A percentile compares a stretch with the other conserved stretches of the same genome.
Conservation (phyloP, 2,888 invertebrate species). For the Melangyna quadrimaculata region DNA sequence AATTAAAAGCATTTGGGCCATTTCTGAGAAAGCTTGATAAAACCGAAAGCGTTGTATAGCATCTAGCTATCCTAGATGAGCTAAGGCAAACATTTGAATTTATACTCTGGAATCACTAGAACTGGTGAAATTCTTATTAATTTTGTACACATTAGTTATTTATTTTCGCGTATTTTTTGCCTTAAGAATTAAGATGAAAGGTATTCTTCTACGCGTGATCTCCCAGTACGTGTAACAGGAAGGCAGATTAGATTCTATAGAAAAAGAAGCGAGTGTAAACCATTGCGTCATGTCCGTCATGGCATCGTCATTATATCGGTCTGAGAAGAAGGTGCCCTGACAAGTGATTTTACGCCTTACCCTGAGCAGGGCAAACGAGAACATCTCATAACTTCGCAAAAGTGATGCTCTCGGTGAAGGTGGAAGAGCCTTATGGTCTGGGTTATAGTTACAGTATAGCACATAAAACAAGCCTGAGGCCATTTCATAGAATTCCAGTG, state of each 20-base stretch:
- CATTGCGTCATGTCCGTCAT: background rate
- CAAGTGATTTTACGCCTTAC: background rate
- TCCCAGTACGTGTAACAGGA: background rate
- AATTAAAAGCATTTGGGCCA: too few relatives aligned
- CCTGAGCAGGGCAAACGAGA: background rate
- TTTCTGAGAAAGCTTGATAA: too few relatives aligned
- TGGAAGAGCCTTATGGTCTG: background rate
- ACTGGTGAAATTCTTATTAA: background rate
- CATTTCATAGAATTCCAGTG: slow-evolving; percentile 66
- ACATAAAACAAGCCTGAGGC: slow-evolving; percentile 60
- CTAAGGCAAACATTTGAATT: too few relatives aligned
- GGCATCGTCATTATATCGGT: background rate
- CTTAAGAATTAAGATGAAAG: background rate
- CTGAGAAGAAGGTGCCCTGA: background rate
- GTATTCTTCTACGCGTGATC: background rate
- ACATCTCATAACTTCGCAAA: background rate
- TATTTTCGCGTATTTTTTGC: background rate
- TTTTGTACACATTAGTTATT: background rate
- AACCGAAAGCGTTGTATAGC: too few relatives aligned
- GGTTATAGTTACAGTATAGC: slow-evolving; percentile 68
- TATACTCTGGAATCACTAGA: too few relatives aligned
- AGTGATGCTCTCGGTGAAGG: background rate
- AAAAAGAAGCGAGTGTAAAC: background rate
- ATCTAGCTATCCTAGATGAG: too few relatives aligned
- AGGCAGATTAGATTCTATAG: background rate